Conservation (phyloP, 1,140 invertebrate genomes). For the Sycobia sp. region DNA sequence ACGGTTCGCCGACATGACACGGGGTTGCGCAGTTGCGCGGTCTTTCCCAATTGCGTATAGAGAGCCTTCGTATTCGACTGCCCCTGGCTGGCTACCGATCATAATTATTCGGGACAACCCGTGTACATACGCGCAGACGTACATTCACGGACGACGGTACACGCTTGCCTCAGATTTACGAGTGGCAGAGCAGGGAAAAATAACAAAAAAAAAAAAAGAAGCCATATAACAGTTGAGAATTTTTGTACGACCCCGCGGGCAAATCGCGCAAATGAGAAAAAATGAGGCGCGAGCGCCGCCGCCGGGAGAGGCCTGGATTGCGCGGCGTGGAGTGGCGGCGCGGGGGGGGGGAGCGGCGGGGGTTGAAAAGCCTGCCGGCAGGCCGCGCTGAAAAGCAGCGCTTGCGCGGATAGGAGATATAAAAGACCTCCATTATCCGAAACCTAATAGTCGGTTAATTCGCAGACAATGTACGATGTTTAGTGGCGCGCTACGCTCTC, state of each 20-base stretch:
- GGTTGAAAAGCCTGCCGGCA: slow-evolving; percentile 1
- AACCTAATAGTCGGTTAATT: slow-evolving; percentile 56
- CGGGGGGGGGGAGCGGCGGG: not conserved
- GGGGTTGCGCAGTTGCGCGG: too few relatives aligned
- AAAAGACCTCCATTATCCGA: slow-evolving; percentile 51
- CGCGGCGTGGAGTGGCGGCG: not conserved
- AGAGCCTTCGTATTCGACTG: too few relatives aligned
- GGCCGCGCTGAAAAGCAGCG: not conserved
- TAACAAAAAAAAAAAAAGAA: too few relatives aligned
- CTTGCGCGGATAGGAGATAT: slow-evolving; percentile 33
- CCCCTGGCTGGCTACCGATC: too few relatives aligned
- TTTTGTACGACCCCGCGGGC: slow-evolving; percentile 3
- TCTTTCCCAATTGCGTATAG: too few relatives aligned
- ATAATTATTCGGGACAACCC: too few relatives aligned
- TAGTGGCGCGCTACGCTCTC: slow-evolving; percentile 42
- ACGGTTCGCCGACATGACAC: too few relatives aligned
- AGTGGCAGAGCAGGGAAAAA: too few relatives aligned
- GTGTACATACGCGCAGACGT: too few relatives aligned
- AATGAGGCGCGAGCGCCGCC: slow-evolving; percentile 12
- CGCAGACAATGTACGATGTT: slow-evolving; percentile 53
- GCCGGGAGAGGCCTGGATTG: not conserved
- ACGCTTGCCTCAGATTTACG: too few relatives aligned
- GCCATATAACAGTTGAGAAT: not conserved
- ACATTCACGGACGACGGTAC: too few relatives aligned
- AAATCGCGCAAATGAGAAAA: slow-evolving; percentile 23